These are phyloP conservation scores for Erythrocercus mccallii DNA, from an alignment of 2,113 vertebrate species.

Conservation along the genomic window DNA sequence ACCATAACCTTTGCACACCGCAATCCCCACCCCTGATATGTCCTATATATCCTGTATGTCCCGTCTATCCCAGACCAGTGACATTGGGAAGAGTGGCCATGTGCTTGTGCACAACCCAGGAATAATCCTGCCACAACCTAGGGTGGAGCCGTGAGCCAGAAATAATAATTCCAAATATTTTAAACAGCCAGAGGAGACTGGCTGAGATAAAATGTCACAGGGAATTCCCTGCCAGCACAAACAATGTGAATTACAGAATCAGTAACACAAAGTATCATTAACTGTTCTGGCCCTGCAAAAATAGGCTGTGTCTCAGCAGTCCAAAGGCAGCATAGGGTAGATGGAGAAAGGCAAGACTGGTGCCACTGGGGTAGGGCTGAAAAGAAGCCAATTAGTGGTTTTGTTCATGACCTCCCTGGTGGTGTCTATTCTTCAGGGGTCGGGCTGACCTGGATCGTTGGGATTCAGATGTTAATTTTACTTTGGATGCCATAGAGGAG, in stretches of 20 bases:
- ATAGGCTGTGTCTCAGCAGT: background rate
- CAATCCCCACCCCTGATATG: background rate
- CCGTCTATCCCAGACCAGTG: background rate
- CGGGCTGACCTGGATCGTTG: background rate
- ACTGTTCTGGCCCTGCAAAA: constrained; percentile 31
- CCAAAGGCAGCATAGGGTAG: background rate
- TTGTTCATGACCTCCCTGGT: background rate
- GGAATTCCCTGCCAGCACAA: constrained; percentile 48
- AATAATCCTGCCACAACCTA: background rate
- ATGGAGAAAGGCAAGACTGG: background rate
- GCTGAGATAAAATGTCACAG: constrained; percentile 38
- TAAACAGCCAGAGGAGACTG: constrained; percentile 40
- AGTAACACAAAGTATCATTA: constrained; percentile 44
- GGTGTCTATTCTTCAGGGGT: background rate
- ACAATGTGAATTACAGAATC: constrained; percentile 57
- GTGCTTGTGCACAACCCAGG: background rate
- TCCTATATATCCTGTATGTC: background rate
- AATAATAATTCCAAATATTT: constrained; percentile 61
- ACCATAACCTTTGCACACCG: background rate
- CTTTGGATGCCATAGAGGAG: accelerated
- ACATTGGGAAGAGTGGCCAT: background rate
- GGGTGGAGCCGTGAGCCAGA: background rate
- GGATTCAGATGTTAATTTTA: background rate
- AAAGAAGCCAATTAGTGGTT: constrained; percentile 29
- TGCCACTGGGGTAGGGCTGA: background rate